Conservation (phyloP, 2,113 vertebrate species). For the Psittacula cyanocephala region DNA sequence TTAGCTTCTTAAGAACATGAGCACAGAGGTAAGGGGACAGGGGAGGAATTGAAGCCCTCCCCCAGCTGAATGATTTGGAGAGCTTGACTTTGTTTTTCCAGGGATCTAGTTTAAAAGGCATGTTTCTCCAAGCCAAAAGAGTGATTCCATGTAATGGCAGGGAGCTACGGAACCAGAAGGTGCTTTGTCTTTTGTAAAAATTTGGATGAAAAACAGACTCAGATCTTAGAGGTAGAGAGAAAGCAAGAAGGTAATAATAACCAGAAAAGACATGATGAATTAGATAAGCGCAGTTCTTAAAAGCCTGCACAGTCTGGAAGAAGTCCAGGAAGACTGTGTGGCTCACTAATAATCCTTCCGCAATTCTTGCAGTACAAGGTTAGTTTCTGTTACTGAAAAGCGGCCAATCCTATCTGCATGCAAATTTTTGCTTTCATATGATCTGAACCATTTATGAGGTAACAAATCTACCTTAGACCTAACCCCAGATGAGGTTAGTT, state of each 20-base stretch:
- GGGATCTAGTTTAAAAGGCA: background rate
- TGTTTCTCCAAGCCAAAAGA: background rate
- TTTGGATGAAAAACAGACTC: background rate
- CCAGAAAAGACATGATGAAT: background rate
- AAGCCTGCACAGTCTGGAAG: background rate
- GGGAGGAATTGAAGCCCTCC: background rate
- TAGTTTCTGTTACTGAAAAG: background rate
- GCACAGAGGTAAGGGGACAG: background rate
- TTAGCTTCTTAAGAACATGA: background rate
- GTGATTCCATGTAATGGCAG: accelerated
- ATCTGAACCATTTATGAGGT: background rate
- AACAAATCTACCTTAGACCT: background rate
- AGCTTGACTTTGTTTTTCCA: background rate
- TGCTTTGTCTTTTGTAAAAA: background rate
- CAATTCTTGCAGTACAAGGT: background rate
- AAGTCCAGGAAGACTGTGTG: background rate
- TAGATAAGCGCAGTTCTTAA: background rate
- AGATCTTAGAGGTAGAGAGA: background rate
- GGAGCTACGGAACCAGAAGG: background rate
- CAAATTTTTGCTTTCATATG: background rate
- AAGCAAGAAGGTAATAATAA: background rate
- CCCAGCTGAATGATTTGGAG: background rate
- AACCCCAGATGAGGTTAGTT: background rate
- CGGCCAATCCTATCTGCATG: background rate
- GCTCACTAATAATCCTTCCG: background rate